Base-by-base conservation (phyloP, 1,140 invertebrate species). In the Drosophila murphyi region DNA sequence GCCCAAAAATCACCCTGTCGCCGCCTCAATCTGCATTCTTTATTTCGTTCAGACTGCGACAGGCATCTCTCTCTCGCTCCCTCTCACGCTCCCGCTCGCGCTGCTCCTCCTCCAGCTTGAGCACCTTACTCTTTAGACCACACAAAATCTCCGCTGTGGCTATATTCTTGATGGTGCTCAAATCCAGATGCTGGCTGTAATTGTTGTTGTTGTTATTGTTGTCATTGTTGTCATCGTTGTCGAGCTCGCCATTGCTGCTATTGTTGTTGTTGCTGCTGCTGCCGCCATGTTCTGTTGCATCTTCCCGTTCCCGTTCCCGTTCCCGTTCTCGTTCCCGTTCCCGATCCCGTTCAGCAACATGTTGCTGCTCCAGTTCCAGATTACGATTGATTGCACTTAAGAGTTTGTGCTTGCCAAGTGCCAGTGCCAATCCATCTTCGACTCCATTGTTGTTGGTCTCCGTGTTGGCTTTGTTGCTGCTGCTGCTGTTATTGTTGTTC, bases 131-230 rank as follows among this genome's bases (percentile, higher is more conserved):
- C 81, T 92, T 92, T 0, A 92, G 76, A 2, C 90, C 90, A 39
- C 90, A 92, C 10, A 92, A 51, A 10, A 92, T 92, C 65, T 92
- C 90, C 3, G 90, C 90, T 5, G 90, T 92, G 52, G 90, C 90
- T 54, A 92, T 92, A 57, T 89, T 92, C 71, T 92, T 92, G 29
- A 92, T 91, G 10, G 90, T 89, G 60, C 90, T 92, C 78, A 92
- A 50, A 62, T 92, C 90, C 47, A 92, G 45, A 45, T 91, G 86
- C 4, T 67, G 76, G 72, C 81, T 82, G 54, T 88, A 85, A 45
- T 88, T 91, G 55, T 91, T 90, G 71, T 83, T 89, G 59, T 71
- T 70, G 39, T 12, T 12, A 12, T 80, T 67, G 57, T 74, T 80
- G 72, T 76, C 50, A 10, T 77, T 43, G 39, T 76, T 73, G 59